Percentiles rank a stretch among this genome's conserved stretches.
These are phyloP conservation scores for Meriones unguiculatus DNA, from an alignment of 2,113 vertebrate species.

Conservation along the genomic window DNA sequence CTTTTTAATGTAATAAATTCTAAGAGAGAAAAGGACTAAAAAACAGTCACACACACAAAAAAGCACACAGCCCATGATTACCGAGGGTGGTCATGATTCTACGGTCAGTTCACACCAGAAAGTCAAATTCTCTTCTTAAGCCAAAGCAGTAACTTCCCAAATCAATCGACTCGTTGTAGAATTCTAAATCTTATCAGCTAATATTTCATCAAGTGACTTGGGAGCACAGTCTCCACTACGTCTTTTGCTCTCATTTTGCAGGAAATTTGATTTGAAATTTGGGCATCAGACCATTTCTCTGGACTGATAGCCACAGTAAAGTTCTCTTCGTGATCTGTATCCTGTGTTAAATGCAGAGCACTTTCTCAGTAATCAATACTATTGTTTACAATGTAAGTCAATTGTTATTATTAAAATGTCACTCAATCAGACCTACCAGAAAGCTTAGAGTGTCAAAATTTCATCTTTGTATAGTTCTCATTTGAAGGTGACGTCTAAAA, in stretches of 20 bases:
- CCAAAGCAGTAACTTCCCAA: neutral
- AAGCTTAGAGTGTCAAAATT: neutral
- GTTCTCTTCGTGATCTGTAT: neutral
- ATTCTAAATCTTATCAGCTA: neutral
- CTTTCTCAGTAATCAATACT: neutral
- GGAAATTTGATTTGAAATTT: slow-evolving; percentile 47
- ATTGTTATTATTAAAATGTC: slow-evolving; percentile 15
- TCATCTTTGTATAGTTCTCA: slow-evolving; percentile 41
- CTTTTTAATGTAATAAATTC: neutral
- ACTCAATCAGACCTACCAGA: neutral
- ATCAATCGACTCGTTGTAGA: neutral
- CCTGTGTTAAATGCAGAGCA: neutral
- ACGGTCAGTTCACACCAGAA: neutral
- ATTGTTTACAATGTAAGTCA: neutral
- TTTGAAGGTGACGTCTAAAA: neutral
- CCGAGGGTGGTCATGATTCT: neutral
- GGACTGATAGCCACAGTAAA: neutral
- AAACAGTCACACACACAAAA: neutral
- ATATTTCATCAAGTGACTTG: neutral
- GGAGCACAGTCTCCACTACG: neutral
- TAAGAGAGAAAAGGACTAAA: neutral
- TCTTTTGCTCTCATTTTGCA: slow-evolving; percentile 4
- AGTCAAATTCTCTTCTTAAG: neutral
- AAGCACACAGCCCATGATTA: neutral
- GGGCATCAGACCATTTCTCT: slow-evolving; percentile 9